Base-by-base conservation (phyloP, 2,113 vertebrate genomes). In the Pipra filicauda region DNA sequence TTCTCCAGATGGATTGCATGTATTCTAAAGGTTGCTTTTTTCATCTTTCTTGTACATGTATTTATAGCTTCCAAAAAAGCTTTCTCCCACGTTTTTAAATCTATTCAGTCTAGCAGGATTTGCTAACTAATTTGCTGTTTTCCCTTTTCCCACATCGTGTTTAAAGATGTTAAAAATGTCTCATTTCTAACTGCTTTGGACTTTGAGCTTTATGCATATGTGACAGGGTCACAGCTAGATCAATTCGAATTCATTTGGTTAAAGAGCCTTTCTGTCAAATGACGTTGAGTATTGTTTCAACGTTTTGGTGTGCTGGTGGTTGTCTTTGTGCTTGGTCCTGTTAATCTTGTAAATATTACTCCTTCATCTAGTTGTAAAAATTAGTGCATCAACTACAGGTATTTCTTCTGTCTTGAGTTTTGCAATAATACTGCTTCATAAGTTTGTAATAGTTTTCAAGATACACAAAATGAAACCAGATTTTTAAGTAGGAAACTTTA, bases 11-110 rank as follows among this genome's bases (percentile, higher is more conserved):
- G 95, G 93, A 94, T 86, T 94, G 52, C 76, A 80, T 91, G 67
- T 86, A 78, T 96, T 93, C 66, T 84, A 80, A 91, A 96, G 95
- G 93, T 95, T 96, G 94, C 80, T 93, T 94, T 95, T 96, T 94
- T 89, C 90, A 81, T 96, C 57, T 91, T 85, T 82, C 74, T 93
- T 94, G 72, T 90, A 93, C 52, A 52, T 96, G 6, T 96, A 96
- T 96, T 95, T 95, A 96, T 95, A 95, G 91, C 44, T 87, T 92
- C 57, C 64, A 55, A n/a, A 95, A 94, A 94, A 77, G 62, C 79
- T 91, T 88, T 88, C 65, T 77, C 79, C 93, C 48, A 44, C 28
- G 0, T 80, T 89, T 92, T 92, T 49, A 81, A 58, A 81, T 81
- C 78, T 81, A 35, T 86, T 61, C 79, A 94, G 93, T 88, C 93